Evolutionary conservation across 2,888 invertebrate genomes (phyloP), one percentile per base, ranked within the genome.

Genomic region (Leptura quadrifasciata): DNA sequence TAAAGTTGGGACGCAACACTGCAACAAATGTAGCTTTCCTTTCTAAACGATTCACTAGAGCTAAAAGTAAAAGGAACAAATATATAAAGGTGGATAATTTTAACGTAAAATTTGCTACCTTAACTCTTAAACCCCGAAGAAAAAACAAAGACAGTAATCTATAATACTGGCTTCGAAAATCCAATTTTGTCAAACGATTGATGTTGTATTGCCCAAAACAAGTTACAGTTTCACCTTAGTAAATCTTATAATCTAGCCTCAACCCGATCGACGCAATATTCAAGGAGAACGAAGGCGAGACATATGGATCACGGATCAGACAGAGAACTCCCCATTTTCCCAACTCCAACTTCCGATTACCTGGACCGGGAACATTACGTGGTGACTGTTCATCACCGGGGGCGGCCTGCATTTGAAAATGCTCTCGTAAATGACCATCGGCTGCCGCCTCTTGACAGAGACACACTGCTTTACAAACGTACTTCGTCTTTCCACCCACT

Each of bases 271-370:
- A 76, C 78, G 69, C 79, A 78, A 80, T 80, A 80, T 80, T 80
- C 76, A 79, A 71, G 68, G 78, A 27, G 47, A 74, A 60, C 39
- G 67, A 72, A 68, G 63, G 75, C 52, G 74, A 71, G 70, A 67
- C 76, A 61, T 76, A 76, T 77, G 76, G 77, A 79, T 79, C 79
- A 77, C 77, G 77, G 72, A 80, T 78, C 75, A 74, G 73, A 74
- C 78, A 74, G 75, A 71, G 24, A 52, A 24, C 24, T n/a, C 54
- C 21, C 35, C 6, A 63, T 63, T 63, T 63, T 39, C 63, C 61
- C 17, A 24, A 35, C 10, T 61, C 31, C n/a, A 31, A 31, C 76
- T 75, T 67, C 74, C 79, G 81, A 81, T 82, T 79, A 82, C 78
- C 77, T 79, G 75, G 76, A 73, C 63, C 63, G 24, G 39, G 63